Base-by-base conservation (phyloP, 2,888 invertebrate genomes). In the Ceramica pisi region DNA sequence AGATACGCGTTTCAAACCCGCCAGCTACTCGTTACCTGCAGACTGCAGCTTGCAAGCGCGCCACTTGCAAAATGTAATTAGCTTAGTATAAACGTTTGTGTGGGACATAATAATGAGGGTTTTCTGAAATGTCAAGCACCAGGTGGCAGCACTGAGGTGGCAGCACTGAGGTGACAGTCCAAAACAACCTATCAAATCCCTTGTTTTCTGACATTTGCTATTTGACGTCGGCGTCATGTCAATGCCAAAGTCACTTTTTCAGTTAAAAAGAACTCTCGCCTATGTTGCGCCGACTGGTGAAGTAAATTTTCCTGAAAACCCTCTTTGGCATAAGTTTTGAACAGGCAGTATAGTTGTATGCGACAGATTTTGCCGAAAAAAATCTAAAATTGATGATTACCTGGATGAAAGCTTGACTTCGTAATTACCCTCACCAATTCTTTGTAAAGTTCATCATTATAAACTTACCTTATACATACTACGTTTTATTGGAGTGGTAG, bases 401-500 rank as follows among this genome's bases (percentile, higher is more conserved):
- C 55, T 71, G 62, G 9, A 48, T 66, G 53, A 60, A 26, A 61
- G 19, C 56, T 71, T 50, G 38, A 65, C 63, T 71, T 63, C 50
- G 60, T 74, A 61, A 71, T 59, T 64, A 61, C 35, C 12, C 26
- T 35, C 23, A 46, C 31, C 60, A 72, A 60, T 67, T 41, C 63
- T 65, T 69, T 61, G 26, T 56, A 21, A 51, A 67, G 38, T 55
- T 71, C 31, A 31, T 55, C n/a, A 67, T 77, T 64, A 63, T 56
- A 44, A 70, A 80, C 19, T 70, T 71, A 55, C 16, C n/a, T 53
- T 70, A 67, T 60, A 26, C 55, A 67, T 60, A 26, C 55, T 48
- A 35, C 35, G 31, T 63, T 62, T 66, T 68, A 63, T 75, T 68
- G 21, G 14, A 31, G 16, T 55, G 41, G 59, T 51, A 68, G 57